Conservation (phyloP, 2,797 vertebrate genomes). For the Alcedo atthis region DNA sequence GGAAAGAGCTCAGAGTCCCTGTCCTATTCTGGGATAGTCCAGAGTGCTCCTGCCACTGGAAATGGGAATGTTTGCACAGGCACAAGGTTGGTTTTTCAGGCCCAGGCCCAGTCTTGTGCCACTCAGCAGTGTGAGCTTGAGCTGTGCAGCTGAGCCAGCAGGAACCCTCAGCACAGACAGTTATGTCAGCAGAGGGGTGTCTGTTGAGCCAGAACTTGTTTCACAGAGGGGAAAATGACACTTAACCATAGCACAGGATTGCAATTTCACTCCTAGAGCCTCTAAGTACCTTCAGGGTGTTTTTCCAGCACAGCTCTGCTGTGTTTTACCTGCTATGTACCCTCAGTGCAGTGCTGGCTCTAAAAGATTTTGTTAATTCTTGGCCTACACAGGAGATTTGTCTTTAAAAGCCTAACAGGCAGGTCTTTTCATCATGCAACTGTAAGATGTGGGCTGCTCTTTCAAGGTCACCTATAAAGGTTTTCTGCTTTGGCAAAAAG, state of each 20-base stretch:
- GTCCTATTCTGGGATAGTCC: neutral
- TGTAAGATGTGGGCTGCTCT: neutral
- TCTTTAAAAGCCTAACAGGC: neutral
- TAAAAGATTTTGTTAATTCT: neutral
- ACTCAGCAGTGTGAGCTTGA: neutral
- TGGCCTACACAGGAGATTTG: neutral
- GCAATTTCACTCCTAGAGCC: neutral
- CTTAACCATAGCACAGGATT: neutral
- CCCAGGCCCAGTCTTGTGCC: neutral
- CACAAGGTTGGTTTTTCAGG: neutral
- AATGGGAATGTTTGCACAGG: neutral
- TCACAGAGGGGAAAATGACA: conserved; percentile 19
- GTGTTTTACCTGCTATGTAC: neutral
- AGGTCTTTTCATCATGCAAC: neutral
- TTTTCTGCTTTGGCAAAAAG: neutral
- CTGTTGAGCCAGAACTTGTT: conserved; percentile 4
- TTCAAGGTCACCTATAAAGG: neutral
- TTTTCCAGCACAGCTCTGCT: neutral
- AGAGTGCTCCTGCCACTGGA: neutral
- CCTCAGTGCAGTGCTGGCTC: neutral
- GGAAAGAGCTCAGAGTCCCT: neutral
- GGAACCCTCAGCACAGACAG: neutral
- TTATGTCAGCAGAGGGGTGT: neutral
- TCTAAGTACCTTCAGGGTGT: neutral
- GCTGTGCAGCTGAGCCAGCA: conserved; percentile 4